Conservation (phyloP, 2,113 vertebrate genomes). For the Henicopernis longicauda region DNA sequence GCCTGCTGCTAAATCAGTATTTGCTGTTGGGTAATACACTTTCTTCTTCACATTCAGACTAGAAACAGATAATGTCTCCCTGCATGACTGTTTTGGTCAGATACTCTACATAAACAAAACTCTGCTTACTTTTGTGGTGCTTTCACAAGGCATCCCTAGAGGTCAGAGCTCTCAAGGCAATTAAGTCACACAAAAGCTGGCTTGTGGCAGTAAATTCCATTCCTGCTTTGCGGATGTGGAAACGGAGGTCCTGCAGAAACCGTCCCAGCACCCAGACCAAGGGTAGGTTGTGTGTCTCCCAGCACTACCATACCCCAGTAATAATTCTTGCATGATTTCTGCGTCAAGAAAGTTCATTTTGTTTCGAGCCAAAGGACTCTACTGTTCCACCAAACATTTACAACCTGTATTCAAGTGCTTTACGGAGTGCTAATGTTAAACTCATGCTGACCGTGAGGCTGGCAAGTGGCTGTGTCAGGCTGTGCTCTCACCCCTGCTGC, state of each 20-base stretch:
- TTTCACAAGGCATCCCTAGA: not conserved
- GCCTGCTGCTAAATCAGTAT: not conserved
- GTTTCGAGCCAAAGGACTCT: not conserved
- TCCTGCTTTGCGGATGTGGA: not conserved
- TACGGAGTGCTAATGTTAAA: not conserved
- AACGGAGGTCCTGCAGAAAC: not conserved
- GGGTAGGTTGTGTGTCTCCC: not conserved
- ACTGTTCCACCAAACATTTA: not conserved
- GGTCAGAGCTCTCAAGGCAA: not conserved
- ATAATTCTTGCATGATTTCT: not conserved
- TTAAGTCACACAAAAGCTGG: not conserved
- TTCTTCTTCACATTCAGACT: not conserved
- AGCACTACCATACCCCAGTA: not conserved
- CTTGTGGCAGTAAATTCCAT: not conserved
- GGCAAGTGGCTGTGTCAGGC: not conserved
- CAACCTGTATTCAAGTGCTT: not conserved
- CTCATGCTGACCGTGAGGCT: not conserved
- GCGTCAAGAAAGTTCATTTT: not conserved
- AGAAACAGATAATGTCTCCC: not conserved
- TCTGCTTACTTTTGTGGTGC: accelerated
- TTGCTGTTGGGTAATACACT: not conserved
- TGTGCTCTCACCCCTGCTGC: not conserved
- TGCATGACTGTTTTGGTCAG: not conserved
- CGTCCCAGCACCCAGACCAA: not conserved
- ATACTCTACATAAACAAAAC: not conserved